Conservation (phyloP, 1,140 invertebrate species). For the Thaumetopoea pityocampa region DNA sequence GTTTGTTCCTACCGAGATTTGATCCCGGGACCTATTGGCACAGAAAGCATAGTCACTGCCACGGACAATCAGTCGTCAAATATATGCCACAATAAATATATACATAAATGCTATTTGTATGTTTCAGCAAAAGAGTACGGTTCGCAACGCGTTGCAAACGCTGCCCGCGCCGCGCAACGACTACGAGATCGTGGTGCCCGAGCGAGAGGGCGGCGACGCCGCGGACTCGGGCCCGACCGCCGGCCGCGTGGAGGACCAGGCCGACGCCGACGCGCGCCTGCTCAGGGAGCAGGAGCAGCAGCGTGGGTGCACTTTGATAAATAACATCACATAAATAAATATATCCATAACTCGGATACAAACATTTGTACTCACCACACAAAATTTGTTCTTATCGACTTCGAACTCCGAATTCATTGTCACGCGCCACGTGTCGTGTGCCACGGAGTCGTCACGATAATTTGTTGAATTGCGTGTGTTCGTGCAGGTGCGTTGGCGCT, state of each 20-base stretch:
- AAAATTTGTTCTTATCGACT: too few relatives aligned
- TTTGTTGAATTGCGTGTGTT: too few relatives aligned
- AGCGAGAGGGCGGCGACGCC: slow-evolving; percentile 83
- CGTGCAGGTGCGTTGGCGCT: slow-evolving; percentile 78
- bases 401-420: too few relatives aligned
- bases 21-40: too few relatives aligned
- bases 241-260: slow-evolving; percentile 85
- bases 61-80: too few relatives aligned
- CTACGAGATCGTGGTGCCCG: slow-evolving; percentile 98
- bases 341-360: neutral
- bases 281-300: slow-evolving; percentile 79
- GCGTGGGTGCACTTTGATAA: too few relatives aligned
- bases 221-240: slow-evolving; percentile 59
- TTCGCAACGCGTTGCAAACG: slow-evolving; percentile 85
- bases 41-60: too few relatives aligned
- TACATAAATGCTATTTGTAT: slow-evolving; percentile 1
- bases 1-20: too few relatives aligned
- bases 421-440: too few relatives aligned
- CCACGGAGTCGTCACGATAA: too few relatives aligned
- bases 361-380: neutral
- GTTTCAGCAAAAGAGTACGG: slow-evolving; percentile 80
- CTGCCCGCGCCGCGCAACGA: slow-evolving; percentile 96
- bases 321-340: too few relatives aligned
- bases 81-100: neutral
- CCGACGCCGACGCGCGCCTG: slow-evolving; percentile 88